Base-by-base conservation (phyloP, 53 echinoderm and acorn worm species). In the Apostichopus leukothele region DNA sequence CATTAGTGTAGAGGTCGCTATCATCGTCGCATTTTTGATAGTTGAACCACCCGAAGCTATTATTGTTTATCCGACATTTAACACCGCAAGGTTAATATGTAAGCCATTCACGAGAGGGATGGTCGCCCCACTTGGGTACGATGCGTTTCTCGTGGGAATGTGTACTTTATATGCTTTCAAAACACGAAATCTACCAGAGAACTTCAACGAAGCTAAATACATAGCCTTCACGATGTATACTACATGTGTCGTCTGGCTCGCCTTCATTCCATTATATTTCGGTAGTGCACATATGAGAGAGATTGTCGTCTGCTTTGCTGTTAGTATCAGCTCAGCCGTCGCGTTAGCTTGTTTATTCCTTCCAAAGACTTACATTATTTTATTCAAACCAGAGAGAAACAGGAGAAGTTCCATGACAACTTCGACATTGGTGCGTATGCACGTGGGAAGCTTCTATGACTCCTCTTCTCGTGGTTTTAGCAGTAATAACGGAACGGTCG, bases 221-320 rank as follows among this genome's bases (percentile, higher is more conserved):
- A 99, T 99, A 16, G 99, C 94, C 76, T 99, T 99, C 74, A 99
- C 96, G 52, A 99, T 99, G 99, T 99, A 99, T 89, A 96, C 99
- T 7, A 96, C 96, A 5, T 99, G 99, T 67, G 92, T 99, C 18
- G 92, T 99, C 19, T 99, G 96, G 96, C 83, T 99, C 52, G 96
- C 99, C 11, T 96, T 96, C 75, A 90, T 96, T 5, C 91, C 96
- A 39, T 88, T 96, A 51, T 99, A 99, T 85, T 93, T 99, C 52
- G 93, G 93, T 60, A 91, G 79, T 66, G 93, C 91, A 25, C 91
- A 91, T 7, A 89, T 99, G 67, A 90, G 94, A 27, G 90, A 93
- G 68, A 96, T 94, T 27, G 96, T 96, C 51, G 93, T 99, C 52
- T 99, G 94, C 81, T 93, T 94, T 67, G 93, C 99, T 50, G 94